These are phyloP conservation scores for Agrochola lota DNA, from an alignment of 2,888 invertebrate genomes.

Conservation along the genomic window DNA sequence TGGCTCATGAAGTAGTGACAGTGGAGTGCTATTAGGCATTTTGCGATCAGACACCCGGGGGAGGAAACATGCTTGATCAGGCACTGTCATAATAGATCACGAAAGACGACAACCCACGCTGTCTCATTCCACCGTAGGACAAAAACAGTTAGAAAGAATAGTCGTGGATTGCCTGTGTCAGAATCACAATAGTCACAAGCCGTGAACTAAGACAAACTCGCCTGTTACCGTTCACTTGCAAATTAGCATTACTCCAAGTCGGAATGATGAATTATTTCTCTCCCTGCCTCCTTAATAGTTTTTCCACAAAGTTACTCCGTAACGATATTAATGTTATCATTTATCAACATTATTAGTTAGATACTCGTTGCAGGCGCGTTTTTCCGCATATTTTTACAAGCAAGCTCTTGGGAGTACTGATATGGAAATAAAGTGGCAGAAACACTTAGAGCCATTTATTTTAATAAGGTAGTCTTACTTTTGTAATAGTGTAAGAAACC, in stretches of 20 bases:
- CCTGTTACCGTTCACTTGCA: too few relatives aligned
- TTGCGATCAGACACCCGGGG: background rate
- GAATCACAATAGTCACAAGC: background rate
- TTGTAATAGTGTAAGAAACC: conserved; percentile 1
- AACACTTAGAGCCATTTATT: conserved; percentile 48
- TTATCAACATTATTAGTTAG: conserved; percentile 48
- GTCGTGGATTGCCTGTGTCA: background rate
- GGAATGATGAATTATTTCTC: conserved; percentile 20
- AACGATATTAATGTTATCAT: conserved; percentile 48
- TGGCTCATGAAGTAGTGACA: background rate
- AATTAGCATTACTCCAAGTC: background rate
- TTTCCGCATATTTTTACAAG: conserved; percentile 43
- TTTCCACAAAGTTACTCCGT: conserved; percentile 30
- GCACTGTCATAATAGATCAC: background rate
- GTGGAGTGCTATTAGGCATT: background rate
- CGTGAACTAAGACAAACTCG: background rate
- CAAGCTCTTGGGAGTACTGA: conserved; percentile 11
- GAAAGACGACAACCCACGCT: background rate
- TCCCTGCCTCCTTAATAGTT: conserved; percentile 17
- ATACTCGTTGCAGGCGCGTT: conserved; percentile 12
- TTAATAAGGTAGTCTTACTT: conserved; percentile 44
- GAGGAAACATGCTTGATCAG: background rate
- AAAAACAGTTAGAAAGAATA: too few relatives aligned
- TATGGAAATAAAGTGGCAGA: conserved; percentile 44
- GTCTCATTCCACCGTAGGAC: too few relatives aligned